A percentile compares a stretch with the other conserved stretches of the same genome.
Evolutionary conservation across 2,113 vertebrate species (phyloP).

Genomic region (Sisor rabdophorus): DNA sequence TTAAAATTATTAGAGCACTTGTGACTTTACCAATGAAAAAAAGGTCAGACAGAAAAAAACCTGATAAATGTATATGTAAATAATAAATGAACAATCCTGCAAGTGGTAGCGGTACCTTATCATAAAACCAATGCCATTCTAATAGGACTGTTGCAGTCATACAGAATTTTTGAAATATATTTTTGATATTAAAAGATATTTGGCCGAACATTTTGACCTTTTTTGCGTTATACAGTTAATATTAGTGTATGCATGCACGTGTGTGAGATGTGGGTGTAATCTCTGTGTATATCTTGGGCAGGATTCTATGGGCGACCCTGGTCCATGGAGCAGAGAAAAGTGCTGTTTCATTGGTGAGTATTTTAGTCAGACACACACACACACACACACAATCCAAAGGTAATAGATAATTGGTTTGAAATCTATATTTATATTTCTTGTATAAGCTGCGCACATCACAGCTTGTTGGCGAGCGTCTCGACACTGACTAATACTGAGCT

Average conservation of each 20-base stretch:
- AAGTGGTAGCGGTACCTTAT: too few relatives aligned
- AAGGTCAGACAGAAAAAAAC: too few relatives aligned
- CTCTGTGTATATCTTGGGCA: constrained; percentile 43
- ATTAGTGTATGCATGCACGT: constrained; percentile 1
- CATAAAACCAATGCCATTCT: too few relatives aligned
- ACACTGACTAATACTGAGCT: constrained; percentile 5
- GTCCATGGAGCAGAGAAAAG: constrained; percentile 83
- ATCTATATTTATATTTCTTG: neutral
- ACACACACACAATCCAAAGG: neutral
- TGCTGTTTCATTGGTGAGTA: constrained; percentile 81
- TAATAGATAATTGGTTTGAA: neutral
- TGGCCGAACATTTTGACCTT: too few relatives aligned
- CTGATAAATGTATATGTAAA: too few relatives aligned
- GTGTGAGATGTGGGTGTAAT: neutral
- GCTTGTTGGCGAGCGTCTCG: constrained; percentile 25
- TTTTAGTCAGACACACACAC: neutral
- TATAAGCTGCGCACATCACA: constrained; percentile 5
- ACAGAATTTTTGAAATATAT: too few relatives aligned
- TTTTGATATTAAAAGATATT: too few relatives aligned
- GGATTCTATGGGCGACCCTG: constrained; percentile 84
- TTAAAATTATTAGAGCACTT: too few relatives aligned
- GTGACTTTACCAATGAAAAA: too few relatives aligned
- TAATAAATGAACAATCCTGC: too few relatives aligned
- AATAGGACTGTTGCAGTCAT: neutral
- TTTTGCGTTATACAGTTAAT: neutral